Evolutionary conservation across 1,140 invertebrate species (phyloP), one percentile per base, ranked within the genome.

Genomic region (Onthophagus taurus): DNA sequence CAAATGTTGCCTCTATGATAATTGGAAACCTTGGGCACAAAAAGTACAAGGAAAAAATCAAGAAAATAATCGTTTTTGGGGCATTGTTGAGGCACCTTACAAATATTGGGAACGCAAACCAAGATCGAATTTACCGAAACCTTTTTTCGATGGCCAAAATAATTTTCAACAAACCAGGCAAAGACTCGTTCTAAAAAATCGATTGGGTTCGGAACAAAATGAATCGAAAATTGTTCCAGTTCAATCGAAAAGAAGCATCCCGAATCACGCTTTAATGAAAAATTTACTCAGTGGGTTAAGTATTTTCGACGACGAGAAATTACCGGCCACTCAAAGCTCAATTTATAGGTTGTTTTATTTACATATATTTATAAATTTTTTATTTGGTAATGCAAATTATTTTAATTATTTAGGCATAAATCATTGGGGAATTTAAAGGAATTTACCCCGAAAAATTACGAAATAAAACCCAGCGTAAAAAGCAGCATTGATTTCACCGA

Each of bases 371-470:
- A n/a, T n/a, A n/a, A n/a, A n/a, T n/a, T n/a, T n/a, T n/a, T n/a
- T n/a, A 8, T 37, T 13, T 12, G 6, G 7, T n/a, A 11, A 12
- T 20, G 12, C 5, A 12, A 37, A 21, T 37, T 21, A 18, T 21
- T 21, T 13, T 12, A 12, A 11, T 21, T 37, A 3, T 21, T 21
- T 21, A 37, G 24, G 13, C 23, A 41, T 19, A 41, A 41, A 30
- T 41, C 38, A 14, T 26, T 41, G 38, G 38, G 38, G 2, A 41
- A 41, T 9, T 26, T 41, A n/a, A 41, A 41, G 12, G 23, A 16
- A 12, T 26, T 16, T 2, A 29, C 24, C 2, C 16, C 11, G 9
- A 13, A 29, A 29, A 29, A 29, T 24, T 41, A 1, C n/a, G 14
- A 6, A 7, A n/a, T 41, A 17, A 4, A 19, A 24, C 19, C 12